Evolutionary conservation across 2,797 vertebrate species (phyloP), one percentile per base, ranked within the genome.

Genomic region (Pseudomugil gertrudae): DNA sequence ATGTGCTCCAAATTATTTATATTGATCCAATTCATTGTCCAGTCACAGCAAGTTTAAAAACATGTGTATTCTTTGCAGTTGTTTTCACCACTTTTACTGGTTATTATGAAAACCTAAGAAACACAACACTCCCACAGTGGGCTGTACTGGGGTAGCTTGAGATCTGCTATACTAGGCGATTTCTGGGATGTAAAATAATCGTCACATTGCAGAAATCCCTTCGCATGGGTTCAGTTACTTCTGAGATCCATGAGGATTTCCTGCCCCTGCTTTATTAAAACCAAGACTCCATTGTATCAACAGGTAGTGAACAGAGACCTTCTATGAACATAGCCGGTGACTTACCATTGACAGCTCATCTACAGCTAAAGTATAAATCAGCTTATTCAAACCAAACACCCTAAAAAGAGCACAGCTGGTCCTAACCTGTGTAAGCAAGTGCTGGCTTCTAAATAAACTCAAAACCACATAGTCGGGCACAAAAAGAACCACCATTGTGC

Each of bases 241-340:
- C 27, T 24, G 6, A 58, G 3, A 66, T 60, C 11, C 13, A 35
- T 9, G 38, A 21, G 26, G 32, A 51, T 54, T 80, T 81, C 60
- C 71, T 74, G 23, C 5, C 40, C 19, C n/a, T 21, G 43, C 30
- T 54, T 43, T 40, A 47, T 70, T 29, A 58, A 57, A 57, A 57
- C 21, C 56, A 68, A 23, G 47, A 57, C 57, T 67, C 27, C 40
- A 5, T n/a, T n/a, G 57, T 55, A 85, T 86, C 88, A 92, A 91
- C 90, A 92, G 87, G 84, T 92, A 68, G 81, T 64, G 56, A 63
- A 58, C n/a, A 13, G 43, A 55, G 68, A 58, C 57, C 40, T 51
- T 13, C 33, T 29, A 38, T 66, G 55, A 58, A 54, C 63, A 26
- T 56, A 75, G 58, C 70, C 60, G 45, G 38, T 17, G 64, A 71